Evolutionary conservation across 1,140 invertebrate genomes (phyloP), one percentile per base, ranked within the genome.

Genomic region (Drosophila burlai): DNA sequence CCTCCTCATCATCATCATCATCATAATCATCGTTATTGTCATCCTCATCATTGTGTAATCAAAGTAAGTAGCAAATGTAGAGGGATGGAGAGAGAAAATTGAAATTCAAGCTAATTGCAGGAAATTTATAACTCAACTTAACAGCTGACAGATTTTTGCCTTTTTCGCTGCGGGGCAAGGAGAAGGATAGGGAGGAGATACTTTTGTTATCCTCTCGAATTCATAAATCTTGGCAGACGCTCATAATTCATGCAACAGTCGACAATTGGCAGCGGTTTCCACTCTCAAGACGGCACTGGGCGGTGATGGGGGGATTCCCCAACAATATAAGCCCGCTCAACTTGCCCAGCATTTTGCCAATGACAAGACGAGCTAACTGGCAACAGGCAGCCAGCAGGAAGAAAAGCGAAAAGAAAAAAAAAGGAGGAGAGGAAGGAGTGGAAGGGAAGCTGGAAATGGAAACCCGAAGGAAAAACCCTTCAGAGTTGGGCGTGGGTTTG

Each of bases 61-160:
- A 89, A 89, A 89, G 68, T 89, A 89, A 90, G 84, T 84, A 89
- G 73, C 65, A 9, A 36, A 36, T 10, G 4, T 26, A 10, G 9
- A 18, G n/a, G 10, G 6, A 10, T 16, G n/a, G 43, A 34, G 47
- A 38, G 64, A 46, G 54, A 64, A 90, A 84, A 89, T 89, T 89
- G 85, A 89, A 89, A 90, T 89, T 76, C 81, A 89, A 89, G 85
- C 85, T 89, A 89, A 89, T 89, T 89, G 85, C 86, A 71, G 71
- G 58, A 90, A 89, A 89, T 89, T 89, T 90, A 90, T 83, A 89
- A 85, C 75, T 83, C 77, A 84, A 89, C 77, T 84, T 81, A 90
- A 81, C 85, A 89, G 85, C 78, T 90, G 85, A 89, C 85, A 90
- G 85, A 89, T 89, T 89, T 78, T 65, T 76, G 40, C 61, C 62